These are phyloP conservation scores for Linepithema humile DNA, from an alignment of 1,140 invertebrate species.

Conservation along the genomic window DNA sequence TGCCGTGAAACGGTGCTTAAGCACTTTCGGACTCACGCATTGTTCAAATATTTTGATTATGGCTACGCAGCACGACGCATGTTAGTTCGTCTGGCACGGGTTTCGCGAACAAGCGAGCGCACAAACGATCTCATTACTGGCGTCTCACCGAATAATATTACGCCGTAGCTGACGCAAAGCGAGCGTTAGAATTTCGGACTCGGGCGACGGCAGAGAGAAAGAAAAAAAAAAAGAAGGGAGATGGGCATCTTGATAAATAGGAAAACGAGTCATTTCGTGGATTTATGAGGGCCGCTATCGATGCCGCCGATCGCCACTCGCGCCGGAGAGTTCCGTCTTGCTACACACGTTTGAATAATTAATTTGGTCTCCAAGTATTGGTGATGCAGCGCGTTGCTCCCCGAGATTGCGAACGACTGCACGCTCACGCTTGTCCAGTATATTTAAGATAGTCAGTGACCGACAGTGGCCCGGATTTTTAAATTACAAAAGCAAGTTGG, in stretches of 20 bases:
- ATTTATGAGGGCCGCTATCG: constrained; percentile 11
- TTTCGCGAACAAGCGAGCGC: neutral
- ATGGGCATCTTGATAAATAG: constrained; percentile 7
- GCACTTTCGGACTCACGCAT: constrained; percentile 11
- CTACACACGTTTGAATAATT: constrained; percentile 45
- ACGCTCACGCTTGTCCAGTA: neutral
- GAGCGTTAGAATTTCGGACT: constrained; percentile 25
- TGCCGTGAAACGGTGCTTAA: neutral
- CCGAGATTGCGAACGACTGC: neutral
- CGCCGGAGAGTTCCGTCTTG: neutral
- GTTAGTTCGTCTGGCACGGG: neutral
- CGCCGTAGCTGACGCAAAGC: neutral
- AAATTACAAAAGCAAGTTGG: constrained; percentile 19
- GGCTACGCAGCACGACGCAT: neutral
- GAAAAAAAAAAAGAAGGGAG: neutral
- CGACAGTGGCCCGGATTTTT: neutral
- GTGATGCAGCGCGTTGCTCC: neutral
- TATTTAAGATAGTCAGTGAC: constrained; percentile 6
- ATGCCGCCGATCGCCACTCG: constrained; percentile 11
- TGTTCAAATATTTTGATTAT: constrained; percentile 29
- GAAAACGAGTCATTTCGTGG: constrained; percentile 4
- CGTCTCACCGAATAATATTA: constrained; percentile 46
- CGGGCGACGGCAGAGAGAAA: neutral
- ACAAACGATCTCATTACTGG: constrained; percentile 12
- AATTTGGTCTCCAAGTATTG: neutral